A percentile compares a stretch with the other conserved stretches of the same genome.
These are phyloP conservation scores for Progne subis DNA, from an alignment of 2,113 vertebrate genomes.

Conservation along the genomic window DNA sequence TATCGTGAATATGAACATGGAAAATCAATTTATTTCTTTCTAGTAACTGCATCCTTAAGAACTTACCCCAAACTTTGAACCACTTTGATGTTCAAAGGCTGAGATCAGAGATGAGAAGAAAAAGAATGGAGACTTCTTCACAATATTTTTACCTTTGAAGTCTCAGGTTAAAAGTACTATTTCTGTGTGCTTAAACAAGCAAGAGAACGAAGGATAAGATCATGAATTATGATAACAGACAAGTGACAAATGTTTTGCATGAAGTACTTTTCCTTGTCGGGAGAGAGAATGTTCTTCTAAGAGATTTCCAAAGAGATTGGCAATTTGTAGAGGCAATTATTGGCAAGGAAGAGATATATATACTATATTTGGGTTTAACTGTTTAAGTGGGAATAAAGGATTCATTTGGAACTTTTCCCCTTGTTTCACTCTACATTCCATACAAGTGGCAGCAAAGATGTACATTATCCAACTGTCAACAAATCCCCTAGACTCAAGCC, in stretches of 20 bases:
- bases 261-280: slow-evolving; percentile 31
- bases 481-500: slow-evolving; percentile 34
- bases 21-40: slow-evolving; percentile 38
- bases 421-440: background rate
- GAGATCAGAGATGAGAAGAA: slow-evolving; percentile 48
- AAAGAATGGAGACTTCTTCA: slow-evolving; percentile 24
- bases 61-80: slow-evolving; percentile 40
- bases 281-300: background rate
- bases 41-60: slow-evolving; percentile 35
- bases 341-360: background rate
- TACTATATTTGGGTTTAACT: background rate
- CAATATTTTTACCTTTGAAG: slow-evolving; percentile 59
- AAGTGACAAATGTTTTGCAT: slow-evolving; percentile 45
- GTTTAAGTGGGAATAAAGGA: background rate
- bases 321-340: background rate
- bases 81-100: slow-evolving; percentile 51
- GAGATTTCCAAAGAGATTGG: slow-evolving; percentile 15
- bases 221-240: slow-evolving; percentile 57
- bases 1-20: background rate
- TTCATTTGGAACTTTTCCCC: background rate
- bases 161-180: slow-evolving; percentile 50
- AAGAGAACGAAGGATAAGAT: slow-evolving; percentile 37
- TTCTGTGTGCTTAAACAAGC: slow-evolving; percentile 48
- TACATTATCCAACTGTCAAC: slow-evolving; percentile 2
- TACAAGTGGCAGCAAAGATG: background rate